phyloP scores from a whole-genome alignment of 1,140 invertebrate species.

The Uloborus diversus region DNA sequence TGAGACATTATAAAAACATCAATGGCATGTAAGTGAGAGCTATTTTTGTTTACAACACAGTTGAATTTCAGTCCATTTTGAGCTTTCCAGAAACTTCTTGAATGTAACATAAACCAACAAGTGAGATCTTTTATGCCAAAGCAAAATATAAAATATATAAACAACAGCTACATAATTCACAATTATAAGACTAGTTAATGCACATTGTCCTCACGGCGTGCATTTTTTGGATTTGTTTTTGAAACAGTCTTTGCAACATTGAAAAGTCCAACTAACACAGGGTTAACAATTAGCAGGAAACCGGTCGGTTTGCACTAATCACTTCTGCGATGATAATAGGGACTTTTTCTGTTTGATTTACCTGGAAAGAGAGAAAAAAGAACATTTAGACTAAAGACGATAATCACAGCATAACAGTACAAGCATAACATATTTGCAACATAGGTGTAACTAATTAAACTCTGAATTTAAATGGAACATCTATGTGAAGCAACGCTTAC shows the following conservation, averaged over 20 bases:
- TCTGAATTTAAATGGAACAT: too few species aligned
- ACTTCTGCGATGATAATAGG: slow-evolving; percentile 25
- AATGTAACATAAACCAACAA: too few species aligned
- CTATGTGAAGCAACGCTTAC: too few species aligned
- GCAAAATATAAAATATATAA: background rate
- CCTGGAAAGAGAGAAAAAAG: slow-evolving; percentile 17
- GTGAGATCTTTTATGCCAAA: background rate
- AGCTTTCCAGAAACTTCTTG: too few species aligned
- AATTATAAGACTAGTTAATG: slow-evolving; percentile 36
- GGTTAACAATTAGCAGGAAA: slow-evolving; percentile 25
- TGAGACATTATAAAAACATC: too few species aligned
- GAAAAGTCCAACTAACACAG: background rate
- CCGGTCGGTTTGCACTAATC: slow-evolving; percentile 19
- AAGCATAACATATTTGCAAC: too few species aligned
- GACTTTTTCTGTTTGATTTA: slow-evolving; percentile 41
- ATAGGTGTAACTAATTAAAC: too few species aligned
- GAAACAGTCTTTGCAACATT: slow-evolving; percentile 6
- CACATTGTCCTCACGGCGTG: background rate
- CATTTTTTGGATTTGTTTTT: background rate
- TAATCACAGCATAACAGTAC: background rate
- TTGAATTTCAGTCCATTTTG: background rate
- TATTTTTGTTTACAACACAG: slow-evolving; percentile 10
- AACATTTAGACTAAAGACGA: background rate
- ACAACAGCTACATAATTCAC: background rate
- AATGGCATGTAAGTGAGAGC: too few species aligned